Conservation (phyloP, 2,888 invertebrate genomes). For the Andrena praecox region DNA sequence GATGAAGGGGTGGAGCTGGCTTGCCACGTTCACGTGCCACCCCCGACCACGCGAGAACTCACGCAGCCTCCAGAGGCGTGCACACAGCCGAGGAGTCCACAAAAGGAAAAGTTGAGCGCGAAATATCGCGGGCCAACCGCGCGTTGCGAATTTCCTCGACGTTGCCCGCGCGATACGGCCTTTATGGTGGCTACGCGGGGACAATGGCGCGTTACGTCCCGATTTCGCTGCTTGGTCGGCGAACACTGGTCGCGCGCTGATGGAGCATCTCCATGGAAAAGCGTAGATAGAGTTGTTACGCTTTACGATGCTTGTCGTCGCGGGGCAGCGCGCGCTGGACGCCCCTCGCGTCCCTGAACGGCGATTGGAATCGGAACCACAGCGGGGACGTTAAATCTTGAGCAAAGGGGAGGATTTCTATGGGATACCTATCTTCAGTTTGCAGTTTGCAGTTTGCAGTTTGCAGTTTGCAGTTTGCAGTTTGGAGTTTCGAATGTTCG, state of each 20-base stretch:
- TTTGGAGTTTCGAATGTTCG: too few species aligned
- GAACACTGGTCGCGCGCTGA: slow-evolving; percentile 27
- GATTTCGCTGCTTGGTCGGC: slow-evolving; percentile 43
- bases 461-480: too few species aligned
- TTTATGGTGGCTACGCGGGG: slow-evolving; percentile 32
- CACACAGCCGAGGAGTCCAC: slow-evolving; percentile 22
- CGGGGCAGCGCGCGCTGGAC: not conserved
- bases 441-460: too few species aligned
- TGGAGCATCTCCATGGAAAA: slow-evolving; percentile 27
- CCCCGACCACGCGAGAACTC: slow-evolving; percentile 6
- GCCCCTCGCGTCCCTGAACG: not conserved
- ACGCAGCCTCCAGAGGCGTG: not conserved
- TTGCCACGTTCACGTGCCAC: slow-evolving; percentile 16
- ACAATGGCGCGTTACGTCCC: slow-evolving; percentile 49
- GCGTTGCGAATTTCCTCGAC: slow-evolving; percentile 58
- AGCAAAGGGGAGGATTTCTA: too few species aligned
- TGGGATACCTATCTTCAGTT: too few species aligned
- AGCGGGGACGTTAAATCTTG: too few species aligned
- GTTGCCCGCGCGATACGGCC: slow-evolving; percentile 25
- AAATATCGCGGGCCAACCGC: slow-evolving; percentile 54
- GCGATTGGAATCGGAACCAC: too few species aligned
- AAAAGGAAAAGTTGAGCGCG: slow-evolving; percentile 64
- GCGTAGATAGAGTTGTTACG: not conserved
- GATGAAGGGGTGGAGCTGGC: not conserved
- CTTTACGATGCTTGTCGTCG: not conserved